Conservation (phyloP, 1,140 invertebrate species). For the Aphis gossypii region DNA sequence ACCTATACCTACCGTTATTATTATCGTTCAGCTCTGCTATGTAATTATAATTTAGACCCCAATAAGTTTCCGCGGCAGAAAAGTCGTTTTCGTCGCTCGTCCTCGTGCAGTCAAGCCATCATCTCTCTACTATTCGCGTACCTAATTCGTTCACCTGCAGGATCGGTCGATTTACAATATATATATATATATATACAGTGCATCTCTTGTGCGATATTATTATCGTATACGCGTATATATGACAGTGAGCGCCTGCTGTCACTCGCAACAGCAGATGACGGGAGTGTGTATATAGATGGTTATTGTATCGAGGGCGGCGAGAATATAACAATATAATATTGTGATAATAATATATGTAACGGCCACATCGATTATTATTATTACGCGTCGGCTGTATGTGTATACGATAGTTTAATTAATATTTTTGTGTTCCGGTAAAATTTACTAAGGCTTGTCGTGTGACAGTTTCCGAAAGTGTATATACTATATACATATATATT, state of each 20-base stretch:
- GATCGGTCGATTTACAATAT: neutral
- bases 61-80: too few relatives aligned
- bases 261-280: neutral
- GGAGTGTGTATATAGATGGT: neutral
- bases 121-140: neutral
- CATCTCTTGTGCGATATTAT: neutral
- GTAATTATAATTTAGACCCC: too few relatives aligned
- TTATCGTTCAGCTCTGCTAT: neutral
- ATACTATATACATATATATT: neutral
- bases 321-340: neutral
- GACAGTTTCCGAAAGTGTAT: neutral
- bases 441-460: neutral
- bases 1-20: neutral
- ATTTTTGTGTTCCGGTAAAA: neutral
- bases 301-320: neutral
- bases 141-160: too few relatives aligned
- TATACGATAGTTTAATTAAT: conserved; percentile 2
- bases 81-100: too few relatives aligned
- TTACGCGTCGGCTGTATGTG: neutral
- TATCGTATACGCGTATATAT: neutral
- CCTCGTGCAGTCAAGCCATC: too few relatives aligned
- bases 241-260: neutral
- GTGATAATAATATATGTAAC: too few relatives aligned
- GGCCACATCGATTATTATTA: too few relatives aligned
- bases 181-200: neutral